These are phyloP conservation scores for Mechanitis mazaeus DNA, from an alignment of 2,888 invertebrate genomes.

Conservation along the genomic window DNA sequence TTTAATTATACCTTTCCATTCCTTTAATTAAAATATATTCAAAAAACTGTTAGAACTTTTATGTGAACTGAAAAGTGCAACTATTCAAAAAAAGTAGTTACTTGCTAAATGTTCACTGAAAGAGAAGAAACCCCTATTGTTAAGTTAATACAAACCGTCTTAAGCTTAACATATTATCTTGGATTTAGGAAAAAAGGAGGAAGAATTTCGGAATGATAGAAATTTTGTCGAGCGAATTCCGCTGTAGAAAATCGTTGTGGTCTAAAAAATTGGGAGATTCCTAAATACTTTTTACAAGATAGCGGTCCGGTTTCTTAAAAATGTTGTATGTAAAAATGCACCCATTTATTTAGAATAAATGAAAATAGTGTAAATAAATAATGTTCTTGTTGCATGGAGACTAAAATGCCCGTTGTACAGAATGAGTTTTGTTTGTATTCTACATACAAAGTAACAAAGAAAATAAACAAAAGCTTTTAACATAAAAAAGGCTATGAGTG, in stretches of 20 bases:
- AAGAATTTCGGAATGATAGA: constrained; percentile 12
- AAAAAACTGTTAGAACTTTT: too few relatives aligned
- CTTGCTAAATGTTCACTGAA: neutral
- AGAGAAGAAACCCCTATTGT: neutral
- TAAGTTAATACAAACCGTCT: neutral
- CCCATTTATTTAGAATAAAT: neutral
- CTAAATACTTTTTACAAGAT: neutral
- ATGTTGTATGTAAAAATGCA: neutral
- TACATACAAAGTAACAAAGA: constrained; percentile 26
- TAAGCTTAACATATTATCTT: constrained; percentile 14
- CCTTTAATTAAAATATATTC: too few relatives aligned
- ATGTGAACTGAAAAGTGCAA: too few relatives aligned
- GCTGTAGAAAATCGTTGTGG: constrained; percentile 9
- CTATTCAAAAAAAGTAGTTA: too few relatives aligned
- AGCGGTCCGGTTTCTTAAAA: constrained; percentile 9
- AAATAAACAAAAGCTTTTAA: constrained; percentile 22
- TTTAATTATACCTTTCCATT: too few relatives aligned
- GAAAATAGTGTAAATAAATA: neutral
- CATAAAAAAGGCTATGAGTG: constrained; percentile 15
- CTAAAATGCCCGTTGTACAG: constrained; percentile 8
- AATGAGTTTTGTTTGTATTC: constrained; percentile 14
- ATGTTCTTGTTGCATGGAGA: neutral
- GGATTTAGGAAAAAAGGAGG: constrained; percentile 9
- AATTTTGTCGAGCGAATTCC: constrained; percentile 14
- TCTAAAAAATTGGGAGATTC: constrained; percentile 8